Base-by-base conservation (phyloP, 2,797 vertebrate genomes). In the Enteromius anoplus region DNA sequence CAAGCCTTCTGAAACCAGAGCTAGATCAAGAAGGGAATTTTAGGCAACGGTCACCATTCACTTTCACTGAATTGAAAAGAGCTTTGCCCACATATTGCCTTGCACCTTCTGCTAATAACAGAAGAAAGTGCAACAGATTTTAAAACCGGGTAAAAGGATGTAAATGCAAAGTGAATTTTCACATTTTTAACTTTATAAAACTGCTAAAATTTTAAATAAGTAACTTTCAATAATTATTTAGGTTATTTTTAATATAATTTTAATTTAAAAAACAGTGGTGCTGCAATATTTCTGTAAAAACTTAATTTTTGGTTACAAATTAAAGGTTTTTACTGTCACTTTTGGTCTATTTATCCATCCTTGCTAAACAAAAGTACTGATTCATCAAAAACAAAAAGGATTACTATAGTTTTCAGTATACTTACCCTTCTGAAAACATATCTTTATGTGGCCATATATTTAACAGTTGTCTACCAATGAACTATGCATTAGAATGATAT, bases 401-500 rank as follows among this genome's bases (percentile, higher is more conserved):
- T 29, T 62, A 14, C 1, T 62, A 29, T 62, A 17, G 2, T 64
- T 17, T 5, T 66, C 64, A 21, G 64, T 21, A 21, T 37, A 11
- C 17, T 8, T 37, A 2, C 26, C 26, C 2, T 17, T 64, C 14
- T 17, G 2, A 34, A 14, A 0, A 21, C 7, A 5, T 0, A 0
- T 65, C 60, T 70, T 60, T 0, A 72, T 34, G 40, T 34, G 21
- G 21, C 21, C 2, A 34, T 62, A n/a, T 72, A 34, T 62, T 49
- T 72, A 37, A 23, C 17, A n/a, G 19, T 32, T 49, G 34, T 10
- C 19, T 75, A 29, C 58, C n/a, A 65, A 29, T 32, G 42, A 34
- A n/a, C 45, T 65, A 9, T 58, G 29, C 6, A 21, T 65, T 53
- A 21, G 14, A 81, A 49, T 80, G 37, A 47, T 45, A 69, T 78